phyloP scores from a whole-genome alignment of 2,113 vertebrate species.

The Greenwoodochromis staneri region DNA sequence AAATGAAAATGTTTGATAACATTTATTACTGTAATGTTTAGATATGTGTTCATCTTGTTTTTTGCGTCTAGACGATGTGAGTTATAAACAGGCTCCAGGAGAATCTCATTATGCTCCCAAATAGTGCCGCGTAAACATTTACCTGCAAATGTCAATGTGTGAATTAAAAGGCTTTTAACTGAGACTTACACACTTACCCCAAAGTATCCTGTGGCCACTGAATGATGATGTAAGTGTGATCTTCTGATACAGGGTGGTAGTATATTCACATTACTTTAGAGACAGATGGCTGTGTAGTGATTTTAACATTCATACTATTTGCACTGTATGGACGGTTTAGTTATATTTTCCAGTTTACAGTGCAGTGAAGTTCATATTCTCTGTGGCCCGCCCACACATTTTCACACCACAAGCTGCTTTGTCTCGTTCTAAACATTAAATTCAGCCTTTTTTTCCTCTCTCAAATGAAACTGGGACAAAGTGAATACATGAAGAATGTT shows the following conservation, averaged over 20 bases:
- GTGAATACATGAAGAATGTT: not conserved
- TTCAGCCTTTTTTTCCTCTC: not conserved
- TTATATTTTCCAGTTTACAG: not conserved
- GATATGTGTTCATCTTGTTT: not conserved
- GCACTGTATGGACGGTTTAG: not conserved
- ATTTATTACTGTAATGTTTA: not conserved
- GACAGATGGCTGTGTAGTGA: not conserved
- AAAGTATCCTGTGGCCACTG: not conserved
- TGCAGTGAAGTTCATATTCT: not conserved
- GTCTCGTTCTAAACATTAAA: not conserved
- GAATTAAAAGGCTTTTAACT: not conserved
- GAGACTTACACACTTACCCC: not conserved
- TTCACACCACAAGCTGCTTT: not conserved
- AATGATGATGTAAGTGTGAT: not conserved
- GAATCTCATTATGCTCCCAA: slow-evolving; percentile 1
- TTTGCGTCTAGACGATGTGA: not conserved
- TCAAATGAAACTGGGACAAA: not conserved
- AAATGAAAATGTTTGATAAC: not conserved
- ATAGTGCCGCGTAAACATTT: not conserved
- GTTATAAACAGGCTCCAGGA: not conserved
- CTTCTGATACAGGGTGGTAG: not conserved
- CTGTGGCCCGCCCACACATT: not conserved
- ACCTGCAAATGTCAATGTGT: not conserved
- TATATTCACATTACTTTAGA: not conserved
- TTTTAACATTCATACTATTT: not conserved